Evolutionary conservation across 2,797 vertebrate species (phyloP), one percentile per base, ranked within the genome.

Genomic region (Paratrypauchen microcephalus): DNA sequence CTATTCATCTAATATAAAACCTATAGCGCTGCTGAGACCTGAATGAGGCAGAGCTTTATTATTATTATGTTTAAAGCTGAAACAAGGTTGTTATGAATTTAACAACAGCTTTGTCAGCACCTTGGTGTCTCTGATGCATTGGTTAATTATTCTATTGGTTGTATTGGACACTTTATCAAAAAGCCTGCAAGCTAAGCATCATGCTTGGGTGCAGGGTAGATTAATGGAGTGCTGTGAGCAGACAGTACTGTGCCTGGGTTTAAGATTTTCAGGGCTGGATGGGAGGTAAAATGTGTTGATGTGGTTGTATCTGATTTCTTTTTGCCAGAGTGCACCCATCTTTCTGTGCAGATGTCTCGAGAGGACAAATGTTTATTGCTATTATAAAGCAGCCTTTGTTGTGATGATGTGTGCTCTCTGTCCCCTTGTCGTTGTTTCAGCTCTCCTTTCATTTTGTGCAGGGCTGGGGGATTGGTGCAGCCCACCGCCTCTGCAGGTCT

Each of bases 311-410:
- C 71, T 65, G 75, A 74, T 78, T 73, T 72, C 30, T 54, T 84
- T 68, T 79, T 66, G 62, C 75, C 71, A 71, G 66, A 57, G 75
- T 18, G 64, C 81, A 80, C 86, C 76, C 82, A 82, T 82, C 81
- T 74, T 81, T 83, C 83, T 83, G 83, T 81, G 84, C 85, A 87
- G 78, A 87, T 81, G 86, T 92, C 91, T 91, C 65, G 58, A 89
- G 87, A 90, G 91, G 84, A 90, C 86, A 81, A 83, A 91, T 93
- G 91, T 94, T 93, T 93, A 93, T 93, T 93, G 91, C 91, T 87
- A 88, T 93, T 92, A 89, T 92, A 86, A 92, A 86, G 88, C 92
- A 91, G 91, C 75, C 90, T 92, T 94, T 95, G 92, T 93, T 92
- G 90, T 92, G 90, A 92, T 93, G 82, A 87, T 77, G 76, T 89